Evolutionary conservation across 1,140 invertebrate species (phyloP).

Genomic region (Ephestia elutella): DNA sequence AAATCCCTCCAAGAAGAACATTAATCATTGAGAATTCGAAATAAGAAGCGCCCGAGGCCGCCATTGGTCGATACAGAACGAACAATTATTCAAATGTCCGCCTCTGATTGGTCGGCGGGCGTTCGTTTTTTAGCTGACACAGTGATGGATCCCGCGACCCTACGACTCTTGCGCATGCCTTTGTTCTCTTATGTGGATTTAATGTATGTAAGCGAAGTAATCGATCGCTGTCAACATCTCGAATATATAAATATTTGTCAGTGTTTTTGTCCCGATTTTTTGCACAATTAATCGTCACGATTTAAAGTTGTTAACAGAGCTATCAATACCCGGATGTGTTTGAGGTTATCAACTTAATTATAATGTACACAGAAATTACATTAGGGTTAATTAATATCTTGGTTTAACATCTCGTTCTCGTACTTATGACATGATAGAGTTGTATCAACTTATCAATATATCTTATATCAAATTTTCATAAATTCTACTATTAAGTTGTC

Average conservation of each 20-base stretch:
- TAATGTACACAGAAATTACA: background rate
- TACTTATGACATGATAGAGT: background rate
- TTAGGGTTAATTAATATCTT: constrained; percentile 3
- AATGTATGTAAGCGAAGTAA: constrained; percentile 22
- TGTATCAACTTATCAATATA: no score
- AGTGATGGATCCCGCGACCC: constrained; percentile 54
- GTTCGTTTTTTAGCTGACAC: constrained; percentile 52
- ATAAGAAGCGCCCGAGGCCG: constrained; percentile 45
- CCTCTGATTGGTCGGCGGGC: constrained; percentile 41
- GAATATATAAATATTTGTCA: background rate
- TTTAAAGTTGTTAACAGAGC: background rate
- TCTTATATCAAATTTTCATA: no score
- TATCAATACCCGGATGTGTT: constrained; percentile 3
- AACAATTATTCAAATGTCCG: constrained; percentile 64
- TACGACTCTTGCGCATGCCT: constrained; percentile 56
- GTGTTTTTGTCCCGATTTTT: constrained; percentile 2
- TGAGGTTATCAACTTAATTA: background rate
- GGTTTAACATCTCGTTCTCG: background rate
- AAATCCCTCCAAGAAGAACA: constrained; percentile 48
- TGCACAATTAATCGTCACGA: background rate
- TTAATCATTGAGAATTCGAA: constrained; percentile 58
- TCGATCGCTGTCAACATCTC: constrained; percentile 24
- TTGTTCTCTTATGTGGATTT: constrained; percentile 33
- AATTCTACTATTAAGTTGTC: no score
- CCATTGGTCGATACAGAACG: constrained; percentile 51